Evolutionary conservation across 2,797 vertebrate species (phyloP).

Genomic region (Enteromius thamalakanensis): DNA sequence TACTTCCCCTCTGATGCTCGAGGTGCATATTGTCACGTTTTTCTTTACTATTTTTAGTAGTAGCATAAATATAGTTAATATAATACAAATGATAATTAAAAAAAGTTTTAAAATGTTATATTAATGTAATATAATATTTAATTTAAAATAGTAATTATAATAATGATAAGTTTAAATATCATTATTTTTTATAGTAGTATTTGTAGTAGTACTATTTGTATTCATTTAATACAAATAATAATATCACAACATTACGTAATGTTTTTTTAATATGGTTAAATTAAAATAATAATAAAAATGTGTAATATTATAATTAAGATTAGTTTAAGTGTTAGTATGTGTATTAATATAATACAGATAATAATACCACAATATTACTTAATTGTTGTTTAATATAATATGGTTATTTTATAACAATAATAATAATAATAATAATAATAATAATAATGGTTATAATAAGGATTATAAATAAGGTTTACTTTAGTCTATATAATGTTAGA

Average conservation of each 20-base stretch:
- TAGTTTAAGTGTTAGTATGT: too few relatives aligned
- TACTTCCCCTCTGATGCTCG: conserved; percentile 85
- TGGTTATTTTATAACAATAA: too few relatives aligned
- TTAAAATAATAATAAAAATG: not conserved
- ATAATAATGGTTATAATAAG: not conserved
- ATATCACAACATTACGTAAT: not conserved
- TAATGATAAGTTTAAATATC: too few relatives aligned
- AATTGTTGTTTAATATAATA: not conserved
- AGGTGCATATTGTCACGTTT: conserved; percentile 61
- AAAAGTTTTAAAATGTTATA: too few relatives aligned
- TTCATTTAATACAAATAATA: not conserved
- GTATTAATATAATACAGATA: not conserved
- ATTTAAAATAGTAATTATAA: too few relatives aligned
- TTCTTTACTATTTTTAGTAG: not conserved
- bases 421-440: not conserved
- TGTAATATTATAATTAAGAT: too few relatives aligned
- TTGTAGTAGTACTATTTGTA: too few relatives aligned
- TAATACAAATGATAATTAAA: too few relatives aligned
- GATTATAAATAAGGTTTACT: not conserved
- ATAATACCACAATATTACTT: not conserved
- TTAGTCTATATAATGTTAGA: not conserved
- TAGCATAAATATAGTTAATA: not conserved
- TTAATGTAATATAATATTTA: too few relatives aligned
- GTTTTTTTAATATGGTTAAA: not conserved
- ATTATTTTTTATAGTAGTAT: too few relatives aligned